Conservation (phyloP, 2,113 vertebrate species). For the Fregata magnificens region DNA sequence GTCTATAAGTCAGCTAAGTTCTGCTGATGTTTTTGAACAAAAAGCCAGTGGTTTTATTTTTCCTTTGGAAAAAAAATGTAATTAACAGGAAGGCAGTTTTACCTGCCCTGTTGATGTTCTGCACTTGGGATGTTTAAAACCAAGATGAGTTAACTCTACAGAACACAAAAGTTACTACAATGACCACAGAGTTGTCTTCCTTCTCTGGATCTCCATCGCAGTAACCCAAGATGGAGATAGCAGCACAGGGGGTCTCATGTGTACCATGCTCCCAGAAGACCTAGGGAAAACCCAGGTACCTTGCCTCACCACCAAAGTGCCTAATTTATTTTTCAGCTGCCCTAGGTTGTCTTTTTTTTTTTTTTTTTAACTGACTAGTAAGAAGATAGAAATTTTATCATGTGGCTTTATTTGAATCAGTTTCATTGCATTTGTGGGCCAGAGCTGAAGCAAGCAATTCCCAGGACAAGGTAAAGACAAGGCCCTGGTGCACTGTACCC, state of each 20-base stretch:
- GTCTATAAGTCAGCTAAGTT: not conserved
- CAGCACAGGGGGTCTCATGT: not conserved
- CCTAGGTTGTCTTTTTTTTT: not conserved
- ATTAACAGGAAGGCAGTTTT: not conserved
- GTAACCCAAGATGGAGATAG: not conserved
- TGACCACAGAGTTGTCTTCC: not conserved
- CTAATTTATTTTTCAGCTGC: not conserved
- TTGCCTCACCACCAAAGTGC: not conserved
- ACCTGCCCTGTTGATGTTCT: not conserved
- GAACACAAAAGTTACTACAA: not conserved
- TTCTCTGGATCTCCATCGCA: not conserved
- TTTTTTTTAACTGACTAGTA: not conserved
- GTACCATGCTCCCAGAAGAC: not conserved
- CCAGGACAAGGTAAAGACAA: not conserved
- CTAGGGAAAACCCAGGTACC: not conserved
- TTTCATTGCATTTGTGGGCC: not conserved
- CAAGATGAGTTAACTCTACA: not conserved
- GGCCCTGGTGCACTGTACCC: not conserved
- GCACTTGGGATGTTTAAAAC: not conserved
- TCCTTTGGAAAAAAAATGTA: not conserved
- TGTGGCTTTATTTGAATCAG: not conserved
- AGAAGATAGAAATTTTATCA: not conserved
- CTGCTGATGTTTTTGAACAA: not conserved
- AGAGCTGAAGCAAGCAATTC: not conserved
- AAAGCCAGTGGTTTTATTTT: not conserved